These are phyloP conservation scores for Sciurus niger DNA, from an alignment of 2,113 vertebrate genomes.

Conservation along the genomic window DNA sequence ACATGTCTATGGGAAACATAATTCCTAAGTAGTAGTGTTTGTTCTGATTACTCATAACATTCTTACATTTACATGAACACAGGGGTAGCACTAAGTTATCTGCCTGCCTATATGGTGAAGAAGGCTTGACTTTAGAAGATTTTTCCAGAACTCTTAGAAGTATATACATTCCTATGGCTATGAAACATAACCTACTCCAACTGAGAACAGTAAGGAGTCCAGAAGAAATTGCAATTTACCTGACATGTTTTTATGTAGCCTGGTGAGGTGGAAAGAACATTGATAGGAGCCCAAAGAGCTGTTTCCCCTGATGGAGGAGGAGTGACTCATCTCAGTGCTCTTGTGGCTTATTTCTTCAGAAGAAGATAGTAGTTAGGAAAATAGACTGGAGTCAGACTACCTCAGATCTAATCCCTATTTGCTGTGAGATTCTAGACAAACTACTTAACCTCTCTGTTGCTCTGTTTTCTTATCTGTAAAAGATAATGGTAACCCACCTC, in stretches of 20 bases:
- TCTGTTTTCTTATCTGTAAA: conserved; percentile 37
- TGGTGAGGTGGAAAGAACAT: conserved; percentile 37
- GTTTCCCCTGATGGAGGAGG: neutral
- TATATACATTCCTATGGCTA: neutral
- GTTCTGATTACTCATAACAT: neutral
- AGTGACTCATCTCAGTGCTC: neutral
- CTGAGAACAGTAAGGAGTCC: conserved; percentile 82
- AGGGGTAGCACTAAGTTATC: neutral
- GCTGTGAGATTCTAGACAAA: neutral
- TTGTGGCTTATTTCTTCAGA: neutral
- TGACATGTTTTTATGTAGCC: conserved; percentile 83
- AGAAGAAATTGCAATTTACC: conserved; percentile 84
- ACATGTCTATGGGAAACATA: conserved; percentile 11
- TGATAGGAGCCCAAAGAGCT: neutral
- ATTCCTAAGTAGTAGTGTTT: neutral
- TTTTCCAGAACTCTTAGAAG: neutral
- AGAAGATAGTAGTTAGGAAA: neutral
- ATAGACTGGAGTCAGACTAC: neutral
- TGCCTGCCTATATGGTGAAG: neutral
- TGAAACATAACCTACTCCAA: conserved; percentile 74
- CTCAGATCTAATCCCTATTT: neutral
- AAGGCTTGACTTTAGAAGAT: neutral
- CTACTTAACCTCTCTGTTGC: neutral
- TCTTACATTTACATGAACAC: neutral
- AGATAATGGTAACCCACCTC: neutral